Conservation (phyloP, 2,888 invertebrate genomes). For the Hololepta plana region DNA sequence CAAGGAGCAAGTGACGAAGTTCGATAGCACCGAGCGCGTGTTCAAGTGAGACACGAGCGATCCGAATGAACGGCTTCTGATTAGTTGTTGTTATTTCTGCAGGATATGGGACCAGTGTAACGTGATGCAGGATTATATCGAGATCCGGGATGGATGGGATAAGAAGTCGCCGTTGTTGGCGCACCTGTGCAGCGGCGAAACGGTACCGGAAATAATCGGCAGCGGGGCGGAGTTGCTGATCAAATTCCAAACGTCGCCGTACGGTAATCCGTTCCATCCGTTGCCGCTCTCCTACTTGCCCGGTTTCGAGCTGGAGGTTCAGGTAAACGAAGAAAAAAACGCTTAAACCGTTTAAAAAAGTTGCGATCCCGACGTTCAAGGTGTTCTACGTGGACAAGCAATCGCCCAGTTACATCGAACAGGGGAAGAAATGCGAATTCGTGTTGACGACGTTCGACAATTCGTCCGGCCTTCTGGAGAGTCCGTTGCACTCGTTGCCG, state of each 20-base stretch:
- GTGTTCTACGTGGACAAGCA: slow-evolving; percentile 58
- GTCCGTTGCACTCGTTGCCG: slow-evolving; percentile 59
- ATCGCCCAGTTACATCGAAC: slow-evolving; percentile 54
- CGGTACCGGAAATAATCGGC: slow-evolving; percentile 61
- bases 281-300: slow-evolving; percentile 60
- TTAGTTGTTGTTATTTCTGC: too few relatives aligned
- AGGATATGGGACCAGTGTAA: slow-evolving; percentile 73
- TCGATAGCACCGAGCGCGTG: slow-evolving; percentile 55
- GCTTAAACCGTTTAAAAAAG: too few relatives aligned
- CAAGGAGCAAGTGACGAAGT: slow-evolving; percentile 60
- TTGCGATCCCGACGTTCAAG: slow-evolving; percentile 27
- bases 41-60: slow-evolving; percentile 38
- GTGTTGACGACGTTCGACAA: slow-evolving; percentile 56
- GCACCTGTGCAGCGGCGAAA: slow-evolving; percentile 65
- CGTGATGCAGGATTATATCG: slow-evolving; percentile 63
- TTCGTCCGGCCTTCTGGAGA: slow-evolving; percentile 52
- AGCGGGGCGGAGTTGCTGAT: slow-evolving; percentile 61
- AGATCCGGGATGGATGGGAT: slow-evolving; percentile 62
- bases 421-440: slow-evolving; percentile 59
- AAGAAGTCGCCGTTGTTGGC: slow-evolving; percentile 53
- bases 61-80: too few relatives aligned
- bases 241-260: slow-evolving; percentile 66
- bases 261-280: slow-evolving; percentile 66
- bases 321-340: slow-evolving; percentile 33
- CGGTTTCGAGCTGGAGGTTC: slow-evolving; percentile 66